Base-by-base conservation (phyloP, 1,140 invertebrate species). In the Papilio dardanus region DNA sequence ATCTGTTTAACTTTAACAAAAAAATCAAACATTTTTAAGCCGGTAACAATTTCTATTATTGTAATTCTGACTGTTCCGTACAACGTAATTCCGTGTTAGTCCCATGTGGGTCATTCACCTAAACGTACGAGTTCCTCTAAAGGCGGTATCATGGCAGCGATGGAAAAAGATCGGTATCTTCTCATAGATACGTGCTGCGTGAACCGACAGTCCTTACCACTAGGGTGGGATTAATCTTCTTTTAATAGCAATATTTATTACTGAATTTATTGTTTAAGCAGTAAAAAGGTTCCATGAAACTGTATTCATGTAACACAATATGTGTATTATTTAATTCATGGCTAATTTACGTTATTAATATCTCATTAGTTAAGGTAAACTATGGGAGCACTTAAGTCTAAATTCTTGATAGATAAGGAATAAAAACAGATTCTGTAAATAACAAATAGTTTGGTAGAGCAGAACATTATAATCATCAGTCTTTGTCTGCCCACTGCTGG, bases 111-210 rank as follows among this genome's bases (percentile, higher is more conserved):
- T 62, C 54, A 62, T 28, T 62, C 54, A 62, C 54, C 24, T 21
- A 19, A 24, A 24, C 24, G 24, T 28, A 62, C 54, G 54, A 62
- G 30, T 54, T 24, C 24, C 24, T 10, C 54, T 62, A 62, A 62
- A 62, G 54, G 54, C 54, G 24, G 12, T 62, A 62, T 62, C 54
- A 62, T 28, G 24, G 54, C 24, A 62, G 54, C 54, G 21, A 62
- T 62, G 54, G 54, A 62, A 62, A 62, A 62, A 62, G 54, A 62
- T 62, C 30, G 54, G 24, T 62, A 62, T 62, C 54, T 21, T 28
- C 54, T 6, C 24, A 30, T 46, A 46, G 50, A 24, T 24, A 62
- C 12, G 21, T 62, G 54, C 30, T 62, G 24, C 24, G 24, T 24
- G 54, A 62, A 14, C 54, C 54, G 30, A 21, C 24, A n/a, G 54